Percentiles rank a stretch among this genome's conserved stretches.
Evolutionary conservation across 2,113 vertebrate genomes (phyloP).

Genomic region (Neotoma lepida): DNA sequence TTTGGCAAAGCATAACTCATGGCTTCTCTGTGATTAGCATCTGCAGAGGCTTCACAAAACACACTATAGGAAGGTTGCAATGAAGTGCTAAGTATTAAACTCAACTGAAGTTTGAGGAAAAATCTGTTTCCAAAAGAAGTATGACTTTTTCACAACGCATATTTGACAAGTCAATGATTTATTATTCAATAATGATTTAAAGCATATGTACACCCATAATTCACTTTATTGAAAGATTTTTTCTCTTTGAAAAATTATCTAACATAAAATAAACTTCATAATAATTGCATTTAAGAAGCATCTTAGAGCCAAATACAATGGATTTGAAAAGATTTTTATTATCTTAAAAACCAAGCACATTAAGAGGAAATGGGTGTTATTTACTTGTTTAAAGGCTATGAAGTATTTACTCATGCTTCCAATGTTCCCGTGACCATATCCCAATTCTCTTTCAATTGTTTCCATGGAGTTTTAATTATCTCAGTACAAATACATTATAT

Average conservation of each 20-base stretch:
- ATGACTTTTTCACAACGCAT: constrained; percentile 53
- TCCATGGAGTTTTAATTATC: not conserved
- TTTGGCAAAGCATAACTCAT: constrained; percentile 60
- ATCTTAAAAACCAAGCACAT: not conserved
- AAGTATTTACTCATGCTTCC: not conserved
- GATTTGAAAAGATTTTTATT: not conserved
- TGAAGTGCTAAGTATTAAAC: constrained; percentile 54
- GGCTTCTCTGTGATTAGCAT: constrained; percentile 54
- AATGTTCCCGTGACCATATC: not conserved
- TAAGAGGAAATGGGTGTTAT: not conserved
- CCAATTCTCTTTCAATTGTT: not conserved
- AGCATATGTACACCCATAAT: not conserved
- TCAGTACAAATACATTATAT: not conserved
- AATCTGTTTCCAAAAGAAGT: not conserved
- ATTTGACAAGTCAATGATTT: constrained; percentile 56
- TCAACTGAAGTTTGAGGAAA: constrained; percentile 43
- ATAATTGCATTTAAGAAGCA: not conserved
- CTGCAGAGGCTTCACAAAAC: constrained; percentile 55
- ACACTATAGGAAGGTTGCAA: not conserved
- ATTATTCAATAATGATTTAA: constrained; percentile 45
- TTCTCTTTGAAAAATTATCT: not conserved
- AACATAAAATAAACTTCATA: not conserved
- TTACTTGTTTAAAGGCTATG: constrained; percentile 13
- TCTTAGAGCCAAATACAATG: constrained; percentile 44
- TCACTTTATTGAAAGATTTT: not conserved